These are phyloP conservation scores for Drosophila anceps DNA, from an alignment of 2,888 invertebrate species.

Conservation along the genomic window DNA sequence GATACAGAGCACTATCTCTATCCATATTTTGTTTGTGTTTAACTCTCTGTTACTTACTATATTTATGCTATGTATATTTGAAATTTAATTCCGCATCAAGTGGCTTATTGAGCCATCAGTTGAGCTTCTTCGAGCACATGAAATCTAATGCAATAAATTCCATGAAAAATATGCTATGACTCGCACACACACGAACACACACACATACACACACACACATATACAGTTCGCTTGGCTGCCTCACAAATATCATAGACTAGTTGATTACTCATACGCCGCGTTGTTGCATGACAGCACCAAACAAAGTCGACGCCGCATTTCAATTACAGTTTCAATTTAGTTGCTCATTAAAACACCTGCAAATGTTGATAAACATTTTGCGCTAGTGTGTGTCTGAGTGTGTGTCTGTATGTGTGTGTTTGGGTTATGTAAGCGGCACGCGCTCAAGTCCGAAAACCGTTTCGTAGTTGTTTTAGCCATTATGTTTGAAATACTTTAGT, in stretches of 20 bases:
- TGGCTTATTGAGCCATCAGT: slow-evolving; percentile 44
- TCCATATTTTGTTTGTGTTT: not conserved
- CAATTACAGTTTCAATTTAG: slow-evolving; percentile 75
- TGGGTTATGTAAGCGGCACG: slow-evolving; percentile 68
- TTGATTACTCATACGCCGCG: slow-evolving; percentile 64
- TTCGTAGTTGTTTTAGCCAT: slow-evolving; percentile 35
- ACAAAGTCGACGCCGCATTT: slow-evolving; percentile 47
- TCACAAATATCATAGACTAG: slow-evolving; percentile 11
- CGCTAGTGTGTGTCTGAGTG: not conserved
- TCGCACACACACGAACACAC: slow-evolving; percentile 12
- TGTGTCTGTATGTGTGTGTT: slow-evolving; percentile 28
- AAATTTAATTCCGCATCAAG: not conserved
- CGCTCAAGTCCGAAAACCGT: slow-evolving; percentile 56
- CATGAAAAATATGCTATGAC: slow-evolving; percentile 23
- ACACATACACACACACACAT: slow-evolving; percentile 17
- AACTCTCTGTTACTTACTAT: not conserved
- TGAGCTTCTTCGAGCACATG: slow-evolving; percentile 19
- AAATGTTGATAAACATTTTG: slow-evolving; percentile 75
- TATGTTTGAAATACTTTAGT: slow-evolving; percentile 35
- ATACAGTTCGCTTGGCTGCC: slow-evolving; percentile 23
- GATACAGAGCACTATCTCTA: not conserved
- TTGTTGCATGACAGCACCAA: slow-evolving; percentile 48
- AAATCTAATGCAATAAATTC: slow-evolving; percentile 43
- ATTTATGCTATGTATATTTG: not conserved
- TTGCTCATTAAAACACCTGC: slow-evolving; percentile 71